These are phyloP conservation scores for Halcyon leucocephala DNA, from an alignment of 2,797 vertebrate species.

Conservation along the genomic window DNA sequence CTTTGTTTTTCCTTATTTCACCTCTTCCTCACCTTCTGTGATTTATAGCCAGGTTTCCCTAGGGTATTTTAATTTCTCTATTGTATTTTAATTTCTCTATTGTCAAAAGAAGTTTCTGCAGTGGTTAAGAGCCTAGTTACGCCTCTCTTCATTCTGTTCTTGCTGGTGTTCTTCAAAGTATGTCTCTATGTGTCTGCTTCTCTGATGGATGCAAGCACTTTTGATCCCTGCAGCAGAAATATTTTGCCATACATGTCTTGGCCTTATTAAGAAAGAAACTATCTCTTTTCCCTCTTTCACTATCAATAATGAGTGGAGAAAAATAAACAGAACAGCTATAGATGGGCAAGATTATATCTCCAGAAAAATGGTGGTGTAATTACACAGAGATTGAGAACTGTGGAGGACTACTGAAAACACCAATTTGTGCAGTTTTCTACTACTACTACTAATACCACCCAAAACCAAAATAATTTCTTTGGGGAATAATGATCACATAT, in stretches of 20 bases:
- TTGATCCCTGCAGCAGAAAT: neutral
- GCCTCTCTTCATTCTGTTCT: neutral
- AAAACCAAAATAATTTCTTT: neutral
- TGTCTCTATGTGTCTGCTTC: neutral
- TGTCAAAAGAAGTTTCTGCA: neutral
- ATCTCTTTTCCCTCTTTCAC: neutral
- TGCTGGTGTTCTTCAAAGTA: neutral
- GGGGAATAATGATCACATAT: neutral
- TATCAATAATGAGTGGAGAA: neutral
- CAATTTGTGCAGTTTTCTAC: neutral
- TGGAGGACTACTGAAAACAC: neutral
- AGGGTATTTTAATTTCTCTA: neutral
- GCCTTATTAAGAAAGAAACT: neutral
- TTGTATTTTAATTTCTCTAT: neutral
- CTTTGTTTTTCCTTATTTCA: neutral
- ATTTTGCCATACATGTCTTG: neutral
- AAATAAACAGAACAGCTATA: neutral
- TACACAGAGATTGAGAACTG: neutral
- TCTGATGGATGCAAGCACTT: neutral
- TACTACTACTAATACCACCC: neutral
- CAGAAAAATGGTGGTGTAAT: neutral
- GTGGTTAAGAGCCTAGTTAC: neutral
- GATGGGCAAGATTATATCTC: neutral
- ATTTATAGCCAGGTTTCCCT: neutral
- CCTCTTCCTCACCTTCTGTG: neutral